Conservation (phyloP, 2,113 vertebrate genomes). For the Blennius ocellaris region DNA sequence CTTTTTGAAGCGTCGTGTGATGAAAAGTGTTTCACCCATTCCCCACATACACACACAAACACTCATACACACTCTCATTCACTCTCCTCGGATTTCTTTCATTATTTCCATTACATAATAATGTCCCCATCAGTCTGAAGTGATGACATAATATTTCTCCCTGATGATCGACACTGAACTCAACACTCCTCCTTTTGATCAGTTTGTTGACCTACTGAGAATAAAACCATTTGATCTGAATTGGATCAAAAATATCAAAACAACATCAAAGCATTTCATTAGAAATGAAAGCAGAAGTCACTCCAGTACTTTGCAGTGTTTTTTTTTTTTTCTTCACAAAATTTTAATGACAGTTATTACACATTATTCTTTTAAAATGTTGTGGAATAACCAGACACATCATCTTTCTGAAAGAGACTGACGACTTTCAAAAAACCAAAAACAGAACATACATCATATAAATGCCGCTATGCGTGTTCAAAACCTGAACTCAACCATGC, state of each 20-base stretch:
- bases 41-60: too few species aligned
- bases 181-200: slow-evolving; percentile 31
- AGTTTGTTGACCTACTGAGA: slow-evolving; percentile 29
- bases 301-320: too few species aligned
- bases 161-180: neutral
- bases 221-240: slow-evolving; percentile 12
- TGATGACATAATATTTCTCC: slow-evolving; percentile 29
- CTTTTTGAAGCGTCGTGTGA: slow-evolving; percentile 51
- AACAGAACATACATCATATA: too few species aligned
- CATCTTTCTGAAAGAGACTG: too few species aligned
- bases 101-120: slow-evolving; percentile 21
- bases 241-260: slow-evolving; percentile 15
- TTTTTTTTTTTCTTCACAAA: too few species aligned
- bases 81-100: neutral
- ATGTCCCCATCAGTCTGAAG: slow-evolving; percentile 25
- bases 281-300: slow-evolving; percentile 10
- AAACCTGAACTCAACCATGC: too few species aligned
- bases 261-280: slow-evolving; percentile 19
- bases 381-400: too few species aligned
- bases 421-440: too few species aligned
- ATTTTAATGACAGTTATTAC: too few species aligned
- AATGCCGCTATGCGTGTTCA: too few species aligned
- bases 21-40: slow-evolving; percentile 30
- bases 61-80: neutral
- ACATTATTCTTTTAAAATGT: too few species aligned